Evolutionary conservation across 1,140 invertebrate species (phyloP).

Genomic region (Drosophila navojoa): DNA sequence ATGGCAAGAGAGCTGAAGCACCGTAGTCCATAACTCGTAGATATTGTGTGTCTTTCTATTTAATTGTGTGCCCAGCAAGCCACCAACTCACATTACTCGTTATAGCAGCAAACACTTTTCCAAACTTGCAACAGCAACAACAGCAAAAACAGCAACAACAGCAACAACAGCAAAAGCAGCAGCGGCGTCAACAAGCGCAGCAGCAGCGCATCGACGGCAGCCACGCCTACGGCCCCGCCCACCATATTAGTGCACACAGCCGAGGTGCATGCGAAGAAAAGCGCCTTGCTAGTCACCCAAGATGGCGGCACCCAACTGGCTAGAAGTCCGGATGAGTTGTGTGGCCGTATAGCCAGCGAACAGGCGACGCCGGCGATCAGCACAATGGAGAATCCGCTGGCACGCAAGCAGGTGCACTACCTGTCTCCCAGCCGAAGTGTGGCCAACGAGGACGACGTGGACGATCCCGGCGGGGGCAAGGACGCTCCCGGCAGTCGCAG

Average conservation of each 20-base stretch:
- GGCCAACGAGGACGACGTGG: constrained; percentile 27
- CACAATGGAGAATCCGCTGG: constrained; percentile 28
- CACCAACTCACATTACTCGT: constrained; percentile 79
- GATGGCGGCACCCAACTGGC: constrained; percentile 47
- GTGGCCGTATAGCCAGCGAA: constrained; percentile 31
- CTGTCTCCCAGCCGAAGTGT: constrained; percentile 41
- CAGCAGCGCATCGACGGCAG: constrained; percentile 17
- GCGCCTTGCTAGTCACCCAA: constrained; percentile 50
- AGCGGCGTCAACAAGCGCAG: constrained; percentile 12
- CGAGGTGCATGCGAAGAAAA: constrained; percentile 70
- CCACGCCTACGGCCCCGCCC: constrained; percentile 32
- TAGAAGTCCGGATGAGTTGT: constrained; percentile 23
- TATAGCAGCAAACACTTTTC: constrained; percentile 83
- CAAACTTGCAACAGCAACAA: constrained; percentile 71
- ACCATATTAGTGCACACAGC: constrained; percentile 73
- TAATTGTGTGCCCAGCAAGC: constrained; percentile 56
- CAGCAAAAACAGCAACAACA: constrained; percentile 31
- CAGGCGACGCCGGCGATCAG: constrained; percentile 10
- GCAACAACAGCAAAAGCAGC: constrained; percentile 37
- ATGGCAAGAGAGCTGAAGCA: constrained; percentile 7
- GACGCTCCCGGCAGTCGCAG: background rate
- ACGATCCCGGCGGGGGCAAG: constrained; percentile 38
- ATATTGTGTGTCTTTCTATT: constrained; percentile 43
- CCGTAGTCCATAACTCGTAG: background rate
- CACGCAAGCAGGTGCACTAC: constrained; percentile 63